Base-by-base conservation (phyloP, 2,797 vertebrate species). In the Enteromius afrohamiltoni region DNA sequence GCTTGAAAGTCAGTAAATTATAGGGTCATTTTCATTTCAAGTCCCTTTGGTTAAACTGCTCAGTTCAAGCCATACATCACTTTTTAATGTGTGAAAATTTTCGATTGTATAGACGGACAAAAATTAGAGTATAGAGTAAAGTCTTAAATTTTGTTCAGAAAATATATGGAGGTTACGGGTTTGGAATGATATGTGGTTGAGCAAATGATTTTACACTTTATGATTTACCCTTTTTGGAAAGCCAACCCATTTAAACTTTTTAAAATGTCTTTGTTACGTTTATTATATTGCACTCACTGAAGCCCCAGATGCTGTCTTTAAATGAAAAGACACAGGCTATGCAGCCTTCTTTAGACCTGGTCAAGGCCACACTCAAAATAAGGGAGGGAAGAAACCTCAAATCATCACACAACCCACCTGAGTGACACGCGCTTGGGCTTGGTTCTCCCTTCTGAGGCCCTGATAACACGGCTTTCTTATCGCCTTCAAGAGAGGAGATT, bases 401-500 rank as follows among this genome's bases (percentile, higher is more conserved):
- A 94, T 85, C 84, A 85, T 82, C 85, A 81, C 82, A 86, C 83
- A 86, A 83, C 91, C 92, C 91, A 95, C 92, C 93, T 94, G 93
- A 95, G 91, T 95, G 95, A 94, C 94, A 95, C 92, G 93, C 91
- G 91, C 93, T 91, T 91, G 89, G 93, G 93, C 91, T 94, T 93
- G 92, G 92, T 92, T 87, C 92, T 92, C 90, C 93, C 92, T 93
- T 92, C 93, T 91, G 91, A 94, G 92, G 92, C 92, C 89, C 85
- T 93, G 95, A 95, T 95, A 95, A 95, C 92, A 93, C 93, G 13
- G 83, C 81, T 86, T 73, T 94, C 93, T 95, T 95, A 95, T 95
- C 95, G 85, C 93, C 92, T 93, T 91, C 88, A 92, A 93, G 93
- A 95, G 93, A 88, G 93, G 88, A 95, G 95, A 95, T 94, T 95